Conservation (phyloP, 2,888 invertebrate species). For the Theristus sp. region DNA sequence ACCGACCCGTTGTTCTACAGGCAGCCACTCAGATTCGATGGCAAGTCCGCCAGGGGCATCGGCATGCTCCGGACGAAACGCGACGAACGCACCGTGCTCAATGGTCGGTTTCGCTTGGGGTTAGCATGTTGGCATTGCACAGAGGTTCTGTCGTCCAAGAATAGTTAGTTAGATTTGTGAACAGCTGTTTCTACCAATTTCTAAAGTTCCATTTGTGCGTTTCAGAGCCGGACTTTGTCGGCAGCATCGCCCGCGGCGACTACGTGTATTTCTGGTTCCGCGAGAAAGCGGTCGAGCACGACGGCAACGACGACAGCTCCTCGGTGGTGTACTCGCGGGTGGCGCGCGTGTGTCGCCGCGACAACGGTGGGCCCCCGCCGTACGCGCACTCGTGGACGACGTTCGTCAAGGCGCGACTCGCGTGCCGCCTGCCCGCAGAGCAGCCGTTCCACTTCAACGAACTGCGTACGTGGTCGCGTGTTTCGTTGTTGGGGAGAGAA, state of each 20-base stretch:
- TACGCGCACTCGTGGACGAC: conserved; percentile 6
- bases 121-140: too few species aligned
- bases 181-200: too few species aligned
- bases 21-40: conserved; percentile 37
- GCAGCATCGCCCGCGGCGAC: conserved; percentile 44
- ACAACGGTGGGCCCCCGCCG: conserved; percentile 58
- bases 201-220: too few species aligned
- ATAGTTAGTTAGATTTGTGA: too few species aligned
- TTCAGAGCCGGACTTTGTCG: conserved; percentile 1
- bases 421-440: conserved; percentile 81
- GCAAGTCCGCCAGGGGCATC: conserved; percentile 15
- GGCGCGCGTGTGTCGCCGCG: conserved; percentile 73
- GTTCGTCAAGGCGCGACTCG: conserved; percentile 49
- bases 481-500: too few species aligned
- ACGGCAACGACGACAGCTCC: conserved; percentile 66
- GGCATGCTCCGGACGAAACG: not conserved
- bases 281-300: conserved; percentile 48
- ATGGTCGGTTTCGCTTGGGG: too few species aligned
- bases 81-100: not conserved
- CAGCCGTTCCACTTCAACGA: conserved; percentile 91
- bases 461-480: conserved; percentile 71
- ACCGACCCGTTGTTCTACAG: conserved; percentile 80
- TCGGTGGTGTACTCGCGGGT: conserved; percentile 60
- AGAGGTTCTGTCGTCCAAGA: too few species aligned
- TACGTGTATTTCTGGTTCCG: conserved; percentile 74